These are phyloP conservation scores for Elegia similella DNA, from an alignment of 2,888 invertebrate genomes.

Conservation along the genomic window DNA sequence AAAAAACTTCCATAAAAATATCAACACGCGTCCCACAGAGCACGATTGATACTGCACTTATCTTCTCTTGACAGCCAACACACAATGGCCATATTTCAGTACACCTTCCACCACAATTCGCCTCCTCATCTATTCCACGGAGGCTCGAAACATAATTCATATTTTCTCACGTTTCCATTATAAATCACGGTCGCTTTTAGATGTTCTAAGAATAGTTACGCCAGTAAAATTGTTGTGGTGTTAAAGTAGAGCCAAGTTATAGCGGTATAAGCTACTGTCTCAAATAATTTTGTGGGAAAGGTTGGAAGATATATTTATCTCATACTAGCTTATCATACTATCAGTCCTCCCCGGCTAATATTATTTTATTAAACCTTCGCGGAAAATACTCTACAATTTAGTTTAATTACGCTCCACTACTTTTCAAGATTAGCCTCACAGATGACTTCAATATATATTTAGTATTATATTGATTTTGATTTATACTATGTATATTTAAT, in stretches of 20 bases:
- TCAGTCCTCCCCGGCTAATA: no score
- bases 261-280: neutral
- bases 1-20: neutral
- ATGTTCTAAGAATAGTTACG: constrained; percentile 65
- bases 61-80: constrained; percentile 16
- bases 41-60: constrained; percentile 23
- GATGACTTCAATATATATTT: no score
- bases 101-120: constrained; percentile 20
- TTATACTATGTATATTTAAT: no score
- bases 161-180: constrained; percentile 60
- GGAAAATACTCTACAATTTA: neutral
- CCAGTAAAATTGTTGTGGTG: neutral
- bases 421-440: no score
- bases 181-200: constrained; percentile 66
- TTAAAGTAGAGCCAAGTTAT: neutral
- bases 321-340: no score
- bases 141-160: constrained; percentile 47
- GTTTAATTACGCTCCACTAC: no score
- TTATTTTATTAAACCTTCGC: neutral
- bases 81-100: neutral
- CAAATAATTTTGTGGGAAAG: neutral
- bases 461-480: no score
- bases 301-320: no score
- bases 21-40: neutral
- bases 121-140: constrained; percentile 28